A percentile compares a stretch with the other conserved stretches of the same genome.
Conservation (phyloP, 2,888 invertebrate genomes). For the Achlya flavicornis region DNA sequence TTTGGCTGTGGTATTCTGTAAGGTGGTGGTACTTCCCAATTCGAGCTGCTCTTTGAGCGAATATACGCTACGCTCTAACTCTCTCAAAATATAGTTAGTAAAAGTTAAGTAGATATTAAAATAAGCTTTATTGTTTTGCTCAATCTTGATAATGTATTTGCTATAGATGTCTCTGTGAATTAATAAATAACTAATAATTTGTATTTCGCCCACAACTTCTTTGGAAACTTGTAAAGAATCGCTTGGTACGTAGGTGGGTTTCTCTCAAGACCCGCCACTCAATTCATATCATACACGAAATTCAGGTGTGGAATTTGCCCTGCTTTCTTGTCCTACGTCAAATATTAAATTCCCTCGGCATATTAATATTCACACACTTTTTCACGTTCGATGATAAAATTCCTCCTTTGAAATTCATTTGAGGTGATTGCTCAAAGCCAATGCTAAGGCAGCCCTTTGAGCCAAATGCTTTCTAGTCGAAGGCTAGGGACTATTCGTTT, state of each 20-base stretch:
- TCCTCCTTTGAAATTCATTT: conserved; percentile 59
- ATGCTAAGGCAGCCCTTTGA: conserved; percentile 44
- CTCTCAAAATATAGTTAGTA: too few relatives aligned
- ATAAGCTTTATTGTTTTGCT: too few relatives aligned
- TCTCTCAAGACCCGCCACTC: conserved; percentile 35
- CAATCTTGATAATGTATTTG: too few relatives aligned
- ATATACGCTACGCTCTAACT: too few relatives aligned
- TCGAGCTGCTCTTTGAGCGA: too few relatives aligned
- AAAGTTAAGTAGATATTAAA: too few relatives aligned
- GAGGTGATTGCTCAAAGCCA: conserved; percentile 67
- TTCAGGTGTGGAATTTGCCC: conserved; percentile 55
- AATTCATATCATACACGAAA: conserved; percentile 62
- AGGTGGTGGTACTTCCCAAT: too few relatives aligned
- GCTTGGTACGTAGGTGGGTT: conserved; percentile 37
- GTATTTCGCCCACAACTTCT: neutral
- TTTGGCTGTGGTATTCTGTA: too few relatives aligned
- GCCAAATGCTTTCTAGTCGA: conserved; percentile 30
- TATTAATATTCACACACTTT: conserved; percentile 71
- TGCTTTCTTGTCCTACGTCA: conserved; percentile 60
- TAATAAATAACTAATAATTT: neutral
- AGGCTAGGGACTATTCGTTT: conserved; percentile 34
- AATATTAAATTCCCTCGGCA: conserved; percentile 71
- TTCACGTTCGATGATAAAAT: conserved; percentile 49
- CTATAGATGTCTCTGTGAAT: too few relatives aligned
- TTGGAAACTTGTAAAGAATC: conserved; percentile 57